Evolutionary conservation across 2,113 vertebrate genomes (phyloP).

Genomic region (Myotis lucifugus): DNA sequence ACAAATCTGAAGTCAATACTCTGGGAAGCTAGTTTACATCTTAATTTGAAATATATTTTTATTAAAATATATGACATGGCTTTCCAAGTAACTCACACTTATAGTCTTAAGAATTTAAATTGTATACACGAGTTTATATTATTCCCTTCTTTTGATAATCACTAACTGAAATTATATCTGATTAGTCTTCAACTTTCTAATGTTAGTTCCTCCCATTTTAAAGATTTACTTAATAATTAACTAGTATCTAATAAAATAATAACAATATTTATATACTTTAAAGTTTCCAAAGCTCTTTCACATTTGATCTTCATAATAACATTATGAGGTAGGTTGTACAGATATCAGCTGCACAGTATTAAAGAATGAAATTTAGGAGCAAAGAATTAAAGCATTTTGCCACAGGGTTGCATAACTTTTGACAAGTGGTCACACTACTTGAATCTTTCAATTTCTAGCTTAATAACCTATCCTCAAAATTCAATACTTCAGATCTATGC

Average conservation of each 20-base stretch:
- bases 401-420: not conserved
- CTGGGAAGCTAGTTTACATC: not conserved
- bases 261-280: not conserved
- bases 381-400: conserved; percentile 16
- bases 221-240: conserved; percentile 33
- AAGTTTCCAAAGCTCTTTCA: conserved; percentile 5
- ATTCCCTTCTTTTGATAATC: conserved; percentile 14
- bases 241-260: conserved; percentile 25
- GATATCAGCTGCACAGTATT: not conserved
- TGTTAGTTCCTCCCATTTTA: conserved; percentile 6
- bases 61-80: conserved; percentile 21
- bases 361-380: conserved; percentile 14
- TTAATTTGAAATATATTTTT: conserved; percentile 22
- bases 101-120: conserved; percentile 27
- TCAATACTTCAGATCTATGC: not conserved
- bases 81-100: conserved; percentile 46
- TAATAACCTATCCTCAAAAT: not conserved
- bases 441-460: conserved; percentile 11
- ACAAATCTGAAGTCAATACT: conserved; percentile 38
- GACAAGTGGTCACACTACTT: not conserved
- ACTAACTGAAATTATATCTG: not conserved
- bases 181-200: conserved; percentile 14
- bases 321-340: not conserved
- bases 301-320: not conserved
- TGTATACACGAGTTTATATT: not conserved